Evolutionary conservation across 2,113 vertebrate species (phyloP).

Genomic region (Proteles cristata): DNA sequence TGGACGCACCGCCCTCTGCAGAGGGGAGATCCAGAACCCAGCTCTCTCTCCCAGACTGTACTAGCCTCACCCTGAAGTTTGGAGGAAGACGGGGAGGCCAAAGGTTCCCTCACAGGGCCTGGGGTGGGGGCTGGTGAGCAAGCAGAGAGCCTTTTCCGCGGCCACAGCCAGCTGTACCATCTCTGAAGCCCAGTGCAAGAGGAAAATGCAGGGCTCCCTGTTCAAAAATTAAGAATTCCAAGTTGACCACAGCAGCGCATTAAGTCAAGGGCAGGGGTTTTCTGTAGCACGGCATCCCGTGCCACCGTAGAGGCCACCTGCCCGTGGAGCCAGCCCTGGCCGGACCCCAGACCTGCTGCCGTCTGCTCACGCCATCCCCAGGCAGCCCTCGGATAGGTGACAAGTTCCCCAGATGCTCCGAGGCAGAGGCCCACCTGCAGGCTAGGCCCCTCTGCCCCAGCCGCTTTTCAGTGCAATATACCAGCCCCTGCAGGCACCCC

Average conservation of each 20-base stretch:
- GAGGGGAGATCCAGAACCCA: not conserved
- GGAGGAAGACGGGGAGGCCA: not conserved
- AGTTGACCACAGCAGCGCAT: not conserved
- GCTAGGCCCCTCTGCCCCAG: not conserved
- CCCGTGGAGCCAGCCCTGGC: not conserved
- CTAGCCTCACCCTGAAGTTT: not conserved
- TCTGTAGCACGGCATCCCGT: not conserved
- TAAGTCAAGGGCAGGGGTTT: not conserved
- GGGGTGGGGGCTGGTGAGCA: not conserved
- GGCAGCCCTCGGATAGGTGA: not conserved
- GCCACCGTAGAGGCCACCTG: not conserved
- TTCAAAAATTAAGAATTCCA: not conserved
- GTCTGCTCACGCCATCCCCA: not conserved
- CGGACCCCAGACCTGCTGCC: not conserved
- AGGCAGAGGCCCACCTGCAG: not conserved
- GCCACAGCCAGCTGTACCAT: too few species aligned
- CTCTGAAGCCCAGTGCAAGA: not conserved
- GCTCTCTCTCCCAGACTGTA: not conserved
- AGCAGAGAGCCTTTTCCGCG: not conserved
- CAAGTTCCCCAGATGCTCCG: rapidly evolving
- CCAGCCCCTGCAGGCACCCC: not conserved
- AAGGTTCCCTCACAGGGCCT: not conserved
- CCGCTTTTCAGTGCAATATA: not conserved
- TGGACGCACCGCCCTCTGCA: not conserved
- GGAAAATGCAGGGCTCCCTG: not conserved